Evolutionary conservation across 2,797 vertebrate genomes (phyloP).

Genomic region (Syngnathus acus): DNA sequence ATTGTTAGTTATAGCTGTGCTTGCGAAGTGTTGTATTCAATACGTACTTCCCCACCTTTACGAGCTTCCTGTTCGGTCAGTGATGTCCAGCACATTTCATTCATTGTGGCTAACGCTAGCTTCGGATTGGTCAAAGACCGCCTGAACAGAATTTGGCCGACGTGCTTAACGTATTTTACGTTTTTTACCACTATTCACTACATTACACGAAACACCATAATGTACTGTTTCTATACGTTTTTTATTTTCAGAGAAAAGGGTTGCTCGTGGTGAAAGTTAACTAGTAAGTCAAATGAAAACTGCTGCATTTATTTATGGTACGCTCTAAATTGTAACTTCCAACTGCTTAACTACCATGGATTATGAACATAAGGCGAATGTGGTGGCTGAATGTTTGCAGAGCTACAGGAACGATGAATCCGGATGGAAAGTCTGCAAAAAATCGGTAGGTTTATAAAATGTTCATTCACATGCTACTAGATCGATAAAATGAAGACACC

Average conservation of each 20-base stretch:
- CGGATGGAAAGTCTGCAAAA: constrained; percentile 81
- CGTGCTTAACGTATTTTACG: neutral
- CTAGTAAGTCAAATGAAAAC: neutral
- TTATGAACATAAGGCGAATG: constrained; percentile 49
- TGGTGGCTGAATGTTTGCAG: constrained; percentile 68
- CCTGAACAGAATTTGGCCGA: constrained; percentile 9
- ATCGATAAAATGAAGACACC: neutral
- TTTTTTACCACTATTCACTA: neutral
- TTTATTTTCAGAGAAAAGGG: neutral
- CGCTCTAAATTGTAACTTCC: neutral
- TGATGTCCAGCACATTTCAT: constrained; percentile 11
- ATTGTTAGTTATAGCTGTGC: neutral
- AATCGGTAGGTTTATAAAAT: constrained; percentile 59
- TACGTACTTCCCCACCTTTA: neutral
- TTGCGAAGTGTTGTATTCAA: neutral
- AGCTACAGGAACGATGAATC: constrained; percentile 73
- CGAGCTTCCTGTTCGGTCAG: neutral
- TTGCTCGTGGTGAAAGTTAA: too few species aligned
- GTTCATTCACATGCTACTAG: neutral
- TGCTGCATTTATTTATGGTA: neutral
- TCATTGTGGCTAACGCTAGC: constrained; percentile 41
- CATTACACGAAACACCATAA: neutral
- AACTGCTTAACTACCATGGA: constrained; percentile 50
- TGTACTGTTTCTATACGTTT: neutral
- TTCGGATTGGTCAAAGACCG: constrained; percentile 2